These are phyloP conservation scores for Cybosia mesomella DNA, from an alignment of 2,888 invertebrate genomes.

Conservation along the genomic window DNA sequence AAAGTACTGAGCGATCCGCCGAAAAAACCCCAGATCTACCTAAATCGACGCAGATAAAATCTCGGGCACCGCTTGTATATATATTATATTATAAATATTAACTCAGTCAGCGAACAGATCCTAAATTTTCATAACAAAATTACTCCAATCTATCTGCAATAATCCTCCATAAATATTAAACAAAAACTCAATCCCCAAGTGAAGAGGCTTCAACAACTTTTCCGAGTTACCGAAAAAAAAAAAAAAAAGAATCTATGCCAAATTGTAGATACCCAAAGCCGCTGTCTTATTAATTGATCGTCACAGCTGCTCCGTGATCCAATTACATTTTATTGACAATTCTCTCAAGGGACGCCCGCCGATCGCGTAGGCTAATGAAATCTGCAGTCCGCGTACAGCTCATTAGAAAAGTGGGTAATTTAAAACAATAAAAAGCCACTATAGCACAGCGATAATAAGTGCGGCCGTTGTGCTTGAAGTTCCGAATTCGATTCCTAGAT, in stretches of 20 bases:
- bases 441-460: not conserved
- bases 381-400: slow-evolving; percentile 46
- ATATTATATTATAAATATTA: not conserved
- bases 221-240: slow-evolving; percentile 9
- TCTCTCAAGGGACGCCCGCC: slow-evolving; percentile 45
- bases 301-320: slow-evolving; percentile 65
- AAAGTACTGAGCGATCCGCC: too few relatives aligned
- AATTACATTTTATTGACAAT: slow-evolving; percentile 74
- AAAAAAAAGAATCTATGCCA: slow-evolving; percentile 27
- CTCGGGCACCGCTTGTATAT: not conserved
- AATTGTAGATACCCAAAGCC: slow-evolving; percentile 24
- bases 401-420: slow-evolving; percentile 27
- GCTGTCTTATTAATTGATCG: slow-evolving; percentile 59
- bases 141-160: slow-evolving; percentile 13
- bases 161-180: slow-evolving; percentile 22
- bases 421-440: not conserved
- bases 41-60: too few relatives aligned
- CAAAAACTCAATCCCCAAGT: slow-evolving; percentile 18
- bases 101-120: not conserved
- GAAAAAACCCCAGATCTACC: too few relatives aligned
- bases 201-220: slow-evolving; percentile 11
- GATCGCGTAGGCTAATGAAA: slow-evolving; percentile 58
- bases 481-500: not conserved
- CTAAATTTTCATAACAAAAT: not conserved
- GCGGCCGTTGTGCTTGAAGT: not conserved